phyloP scores from a whole-genome alignment of 2,113 vertebrate species.

The Cynopterus brachyotis region DNA sequence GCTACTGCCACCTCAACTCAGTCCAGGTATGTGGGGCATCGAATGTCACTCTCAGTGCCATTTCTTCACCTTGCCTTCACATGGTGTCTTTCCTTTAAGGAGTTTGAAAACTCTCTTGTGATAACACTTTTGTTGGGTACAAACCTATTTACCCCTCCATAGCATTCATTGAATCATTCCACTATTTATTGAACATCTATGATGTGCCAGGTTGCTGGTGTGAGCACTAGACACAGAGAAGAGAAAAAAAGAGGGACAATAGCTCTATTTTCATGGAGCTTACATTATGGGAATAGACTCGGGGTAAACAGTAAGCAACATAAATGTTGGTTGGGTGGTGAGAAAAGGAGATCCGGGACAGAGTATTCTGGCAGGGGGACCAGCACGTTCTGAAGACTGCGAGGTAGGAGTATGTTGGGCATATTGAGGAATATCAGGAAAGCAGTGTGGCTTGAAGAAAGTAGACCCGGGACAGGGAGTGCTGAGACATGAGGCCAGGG shows the following conservation, averaged over 20 bases:
- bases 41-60: neutral
- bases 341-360: neutral
- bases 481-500: fast-evolving
- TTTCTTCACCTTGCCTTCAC: neutral
- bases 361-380: neutral
- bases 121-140: neutral
- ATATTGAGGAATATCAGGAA: neutral
- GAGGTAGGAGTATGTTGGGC: neutral
- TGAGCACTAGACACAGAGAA: neutral
- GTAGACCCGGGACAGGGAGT: neutral
- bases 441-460: neutral
- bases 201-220: neutral
- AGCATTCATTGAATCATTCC: neutral
- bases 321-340: neutral
- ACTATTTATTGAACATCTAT: neutral
- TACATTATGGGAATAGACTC: neutral
- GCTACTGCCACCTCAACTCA: conserved; percentile 97
- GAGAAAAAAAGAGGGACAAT: neutral
- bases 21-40: conserved; percentile 89
- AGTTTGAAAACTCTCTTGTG: neutral
- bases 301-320: neutral
- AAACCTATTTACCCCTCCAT: neutral
- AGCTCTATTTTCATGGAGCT: neutral
- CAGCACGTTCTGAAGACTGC: neutral
- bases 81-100: neutral